A percentile compares a stretch with the other conserved stretches of the same genome.
These are phyloP conservation scores for Micromesistius poutassou DNA, from an alignment of 2,797 vertebrate genomes.

Conservation along the genomic window DNA sequence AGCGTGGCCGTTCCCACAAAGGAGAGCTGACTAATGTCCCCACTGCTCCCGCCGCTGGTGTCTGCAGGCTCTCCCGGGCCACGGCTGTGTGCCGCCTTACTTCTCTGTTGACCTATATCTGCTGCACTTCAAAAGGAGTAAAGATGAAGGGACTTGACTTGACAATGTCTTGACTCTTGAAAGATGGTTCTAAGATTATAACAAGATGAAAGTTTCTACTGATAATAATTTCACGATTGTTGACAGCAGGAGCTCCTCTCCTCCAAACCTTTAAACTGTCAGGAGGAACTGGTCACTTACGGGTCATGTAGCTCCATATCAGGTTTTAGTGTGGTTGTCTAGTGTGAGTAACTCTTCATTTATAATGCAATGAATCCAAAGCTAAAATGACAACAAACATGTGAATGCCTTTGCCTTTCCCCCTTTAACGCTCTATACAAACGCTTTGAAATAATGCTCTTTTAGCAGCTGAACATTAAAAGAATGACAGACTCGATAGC, in stretches of 20 bases:
- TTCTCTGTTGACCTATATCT: conserved; percentile 10
- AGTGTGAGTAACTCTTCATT: background rate
- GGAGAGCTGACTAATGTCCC: conserved; percentile 28
- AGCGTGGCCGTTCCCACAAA: conserved; percentile 27
- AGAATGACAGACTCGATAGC: background rate
- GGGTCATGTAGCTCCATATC: conserved; percentile 14
- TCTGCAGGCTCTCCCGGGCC: conserved; percentile 28
- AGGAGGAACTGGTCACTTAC: background rate
- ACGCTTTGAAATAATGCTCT: background rate
- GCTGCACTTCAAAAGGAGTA: conserved; percentile 36
- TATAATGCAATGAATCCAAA: too few species aligned
- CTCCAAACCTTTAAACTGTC: background rate
- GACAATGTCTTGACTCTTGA: background rate
- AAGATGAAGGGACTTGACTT: background rate
- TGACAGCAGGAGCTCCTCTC: background rate
- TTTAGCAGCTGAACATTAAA: background rate
- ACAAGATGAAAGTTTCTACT: background rate
- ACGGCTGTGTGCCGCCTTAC: background rate
- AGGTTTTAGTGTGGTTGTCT: conserved; percentile 6
- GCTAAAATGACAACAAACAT: background rate
- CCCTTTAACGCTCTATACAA: background rate
- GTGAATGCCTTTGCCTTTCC: background rate
- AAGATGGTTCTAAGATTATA: background rate
- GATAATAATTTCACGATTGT: background rate
- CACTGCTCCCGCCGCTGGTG: conserved; percentile 25